Evolutionary conservation across 2,888 invertebrate genomes (phyloP), one percentile per base, ranked within the genome.

Genomic region (Luperina nickerlii): DNA sequence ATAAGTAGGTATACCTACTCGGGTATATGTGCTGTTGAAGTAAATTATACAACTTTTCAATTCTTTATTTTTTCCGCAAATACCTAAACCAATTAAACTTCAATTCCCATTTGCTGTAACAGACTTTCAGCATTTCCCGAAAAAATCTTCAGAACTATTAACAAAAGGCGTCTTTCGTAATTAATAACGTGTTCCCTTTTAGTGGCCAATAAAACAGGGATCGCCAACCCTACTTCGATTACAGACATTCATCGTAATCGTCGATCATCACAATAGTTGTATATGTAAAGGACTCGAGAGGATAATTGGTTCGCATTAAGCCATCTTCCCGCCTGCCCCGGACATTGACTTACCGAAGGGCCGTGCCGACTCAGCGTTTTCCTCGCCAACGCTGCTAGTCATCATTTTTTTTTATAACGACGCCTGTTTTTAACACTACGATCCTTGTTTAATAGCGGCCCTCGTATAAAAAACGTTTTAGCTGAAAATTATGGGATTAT

Each of bases 241-340:
- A 83, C 80, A 76, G 48, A 57, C 73, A 79, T 87, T 79, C 65
- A 76, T 79, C 63, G 80, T 83, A 85, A 90, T 88, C 77, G 83
- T 75, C 74, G 81, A 89, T 81, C 83, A 83, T 84, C 79, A 79
- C 76, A 74, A 86, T 88, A 84, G 84, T 88, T 86, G 84, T 85
- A 80, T 83, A 87, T 84, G 84, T 86, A 80, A 86, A 89, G 83
- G 83, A 85, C 81, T 84, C 62, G 77, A 75, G 74, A 86, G 88
- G 90, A 89, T 92, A 92, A 92, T 92, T 92, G 90, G 88, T 87
- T 85, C 82, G 79, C 88, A 92, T 92, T 90, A 92, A 90, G 88
- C 84, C 84, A 85, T 90, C 87, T 87, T 90, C 82, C 81, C 83
- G 82, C 78, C 88, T 92, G 92, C 45, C 76, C 65, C 86, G 87